A percentile compares a stretch with the other conserved stretches of the same genome.
phyloP scores from a whole-genome alignment of 2,888 invertebrate species.

The Luperina testacea region DNA sequence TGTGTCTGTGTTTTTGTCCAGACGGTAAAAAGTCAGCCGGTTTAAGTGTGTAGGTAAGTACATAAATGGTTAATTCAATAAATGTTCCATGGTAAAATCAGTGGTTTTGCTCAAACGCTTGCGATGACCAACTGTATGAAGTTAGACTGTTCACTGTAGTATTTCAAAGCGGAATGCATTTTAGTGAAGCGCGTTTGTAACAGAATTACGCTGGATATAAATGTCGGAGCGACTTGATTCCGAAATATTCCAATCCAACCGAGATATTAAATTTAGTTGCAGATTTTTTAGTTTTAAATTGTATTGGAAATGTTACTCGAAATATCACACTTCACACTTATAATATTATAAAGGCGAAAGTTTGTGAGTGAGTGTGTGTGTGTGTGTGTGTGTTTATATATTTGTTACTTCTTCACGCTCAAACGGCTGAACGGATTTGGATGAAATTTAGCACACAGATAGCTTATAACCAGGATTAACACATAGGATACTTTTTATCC shows the following conservation, averaged over 20 bases:
- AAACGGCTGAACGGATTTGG: too few species aligned
- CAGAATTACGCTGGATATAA: slow-evolving; percentile 24
- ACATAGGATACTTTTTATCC: too few species aligned
- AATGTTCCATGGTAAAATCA: neutral
- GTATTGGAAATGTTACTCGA: neutral
- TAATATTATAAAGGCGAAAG: too few species aligned
- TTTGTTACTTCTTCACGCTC: too few species aligned
- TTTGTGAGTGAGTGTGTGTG: too few species aligned
- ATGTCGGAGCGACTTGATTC: slow-evolving; percentile 44
- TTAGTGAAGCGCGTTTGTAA: slow-evolving; percentile 37
- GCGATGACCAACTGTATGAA: slow-evolving; percentile 10
- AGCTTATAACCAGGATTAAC: too few species aligned
- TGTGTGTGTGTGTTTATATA: too few species aligned
- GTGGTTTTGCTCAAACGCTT: neutral
- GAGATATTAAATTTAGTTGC: slow-evolving; percentile 19
- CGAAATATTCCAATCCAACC: slow-evolving; percentile 33
- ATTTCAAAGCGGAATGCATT: slow-evolving; percentile 10
- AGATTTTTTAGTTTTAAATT: slow-evolving; percentile 3
- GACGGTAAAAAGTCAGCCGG: too few species aligned
- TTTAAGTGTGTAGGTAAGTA: too few species aligned
- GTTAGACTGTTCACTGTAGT: slow-evolving; percentile 30
- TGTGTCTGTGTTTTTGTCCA: too few species aligned
- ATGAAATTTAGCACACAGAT: too few species aligned
- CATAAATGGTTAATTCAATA: too few species aligned
- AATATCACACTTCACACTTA: neutral